phyloP scores from a whole-genome alignment of 1,140 invertebrate genomes.

The Plectus sambesii region DNA sequence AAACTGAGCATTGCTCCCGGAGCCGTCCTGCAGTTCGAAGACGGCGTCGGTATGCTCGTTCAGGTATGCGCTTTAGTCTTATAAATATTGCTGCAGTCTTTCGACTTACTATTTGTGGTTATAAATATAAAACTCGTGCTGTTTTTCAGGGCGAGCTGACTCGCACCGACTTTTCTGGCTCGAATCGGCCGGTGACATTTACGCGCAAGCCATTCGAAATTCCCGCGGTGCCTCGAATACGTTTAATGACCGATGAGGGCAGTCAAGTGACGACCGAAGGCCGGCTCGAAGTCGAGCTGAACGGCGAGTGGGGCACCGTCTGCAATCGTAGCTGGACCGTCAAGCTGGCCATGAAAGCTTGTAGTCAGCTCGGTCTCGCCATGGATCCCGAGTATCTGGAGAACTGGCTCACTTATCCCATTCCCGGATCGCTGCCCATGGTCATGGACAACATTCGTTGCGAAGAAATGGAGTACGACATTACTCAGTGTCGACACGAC shows the following conservation, averaged over 20 bases:
- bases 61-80: slow-evolving; percentile 32
- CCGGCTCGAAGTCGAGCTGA: slow-evolving; percentile 58
- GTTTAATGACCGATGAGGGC: slow-evolving; percentile 37
- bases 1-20: slow-evolving; percentile 67
- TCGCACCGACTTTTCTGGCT: slow-evolving; percentile 28
- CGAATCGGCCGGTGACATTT: slow-evolving; percentile 32
- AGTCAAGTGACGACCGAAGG: slow-evolving; percentile 47
- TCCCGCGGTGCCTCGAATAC: slow-evolving; percentile 30
- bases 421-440: slow-evolving; percentile 34
- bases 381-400: slow-evolving; percentile 84
- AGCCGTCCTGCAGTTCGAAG: slow-evolving; percentile 66
- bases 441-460: slow-evolving; percentile 70
- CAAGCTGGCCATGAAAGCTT: slow-evolving; percentile 77
- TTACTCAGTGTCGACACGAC: slow-evolving; percentile 66
- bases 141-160: slow-evolving; percentile 42
- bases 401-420: slow-evolving; percentile 46
- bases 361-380: slow-evolving; percentile 82
- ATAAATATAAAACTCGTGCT: slow-evolving; percentile 23
- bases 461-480: slow-evolving; percentile 76
- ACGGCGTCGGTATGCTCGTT: slow-evolving; percentile 84
- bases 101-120: too few species aligned
- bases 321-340: slow-evolving; percentile 92
- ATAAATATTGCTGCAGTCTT: too few species aligned
- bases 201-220: slow-evolving; percentile 29
- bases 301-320: slow-evolving; percentile 80